These are phyloP conservation scores for Caranx melampygus DNA, from an alignment of 2,113 vertebrate genomes.

Conservation along the genomic window DNA sequence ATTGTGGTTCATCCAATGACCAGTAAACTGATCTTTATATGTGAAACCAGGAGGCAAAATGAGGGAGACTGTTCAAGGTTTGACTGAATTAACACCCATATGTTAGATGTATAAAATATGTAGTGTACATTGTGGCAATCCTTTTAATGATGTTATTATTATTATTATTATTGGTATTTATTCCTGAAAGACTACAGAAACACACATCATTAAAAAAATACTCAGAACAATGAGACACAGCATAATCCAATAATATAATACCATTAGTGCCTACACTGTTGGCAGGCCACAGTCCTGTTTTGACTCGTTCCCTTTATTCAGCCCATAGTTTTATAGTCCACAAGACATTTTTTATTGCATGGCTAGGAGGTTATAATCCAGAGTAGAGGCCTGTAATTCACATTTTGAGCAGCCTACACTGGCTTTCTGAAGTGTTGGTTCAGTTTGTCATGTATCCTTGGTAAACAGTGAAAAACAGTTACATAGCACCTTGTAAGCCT, in stretches of 20 bases:
- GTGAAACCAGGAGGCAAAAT: background rate
- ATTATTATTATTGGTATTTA: background rate
- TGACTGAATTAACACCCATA: background rate
- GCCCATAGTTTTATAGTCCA: slow-evolving; percentile 43
- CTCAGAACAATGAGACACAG: slow-evolving; percentile 10
- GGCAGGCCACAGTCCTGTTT: slow-evolving; percentile 13
- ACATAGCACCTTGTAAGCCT: slow-evolving; percentile 17
- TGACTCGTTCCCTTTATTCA: slow-evolving; percentile 31
- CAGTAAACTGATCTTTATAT: background rate
- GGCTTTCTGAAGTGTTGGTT: slow-evolving; percentile 41
- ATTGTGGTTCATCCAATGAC: background rate
- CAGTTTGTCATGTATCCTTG: slow-evolving; percentile 50
- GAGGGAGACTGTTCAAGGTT: background rate
- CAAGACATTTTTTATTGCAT: slow-evolving; percentile 36
- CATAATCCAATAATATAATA: slow-evolving; percentile 20
- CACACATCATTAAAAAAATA: background rate
- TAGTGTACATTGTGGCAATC: background rate
- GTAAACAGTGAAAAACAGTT: slow-evolving; percentile 58
- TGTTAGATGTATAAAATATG: background rate
- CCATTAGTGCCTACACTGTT: slow-evolving; percentile 18
- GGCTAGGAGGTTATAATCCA: slow-evolving; percentile 56
- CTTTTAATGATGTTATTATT: background rate
- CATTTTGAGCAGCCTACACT: slow-evolving; percentile 42
- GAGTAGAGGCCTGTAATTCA: slow-evolving; percentile 49
- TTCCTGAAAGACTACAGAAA: slow-evolving; percentile 11